phyloP scores from a whole-genome alignment of 1,140 invertebrate species.

The Diorhabda elongata region DNA sequence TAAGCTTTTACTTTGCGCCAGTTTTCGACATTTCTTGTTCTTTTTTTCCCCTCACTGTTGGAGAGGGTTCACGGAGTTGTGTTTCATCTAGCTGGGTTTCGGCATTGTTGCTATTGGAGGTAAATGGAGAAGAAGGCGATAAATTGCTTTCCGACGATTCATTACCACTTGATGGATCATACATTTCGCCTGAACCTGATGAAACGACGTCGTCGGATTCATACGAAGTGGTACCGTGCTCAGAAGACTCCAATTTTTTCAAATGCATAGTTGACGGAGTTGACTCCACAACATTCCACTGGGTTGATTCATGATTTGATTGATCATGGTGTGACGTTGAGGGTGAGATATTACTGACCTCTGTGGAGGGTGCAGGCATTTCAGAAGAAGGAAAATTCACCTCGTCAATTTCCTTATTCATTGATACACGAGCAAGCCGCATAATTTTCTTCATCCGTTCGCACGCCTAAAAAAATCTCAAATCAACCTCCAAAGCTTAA shows the following conservation, averaged over 20 bases:
- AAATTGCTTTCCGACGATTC: not conserved
- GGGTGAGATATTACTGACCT: no score
- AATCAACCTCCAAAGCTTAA: not conserved
- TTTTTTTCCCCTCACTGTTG: slow-evolving; percentile 9
- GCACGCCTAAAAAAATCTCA: no score
- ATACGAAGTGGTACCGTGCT: slow-evolving; percentile 4
- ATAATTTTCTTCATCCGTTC: no score
- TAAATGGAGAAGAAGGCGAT: not conserved
- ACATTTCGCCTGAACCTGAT: slow-evolving; percentile 10
- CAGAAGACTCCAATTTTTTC: slow-evolving; percentile 9
- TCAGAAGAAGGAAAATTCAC: no score
- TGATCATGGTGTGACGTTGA: slow-evolving; percentile 3
- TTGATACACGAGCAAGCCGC: no score
- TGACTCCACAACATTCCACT: not conserved
- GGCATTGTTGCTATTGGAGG: slow-evolving; percentile 7
- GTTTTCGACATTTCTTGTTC: slow-evolving; percentile 8
- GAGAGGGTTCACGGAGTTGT: slow-evolving; percentile 6
- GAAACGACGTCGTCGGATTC: slow-evolving; percentile 6
- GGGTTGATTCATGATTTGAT: not conserved
- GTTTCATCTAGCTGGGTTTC: slow-evolving; percentile 5
- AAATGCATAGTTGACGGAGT: slow-evolving; percentile 1
- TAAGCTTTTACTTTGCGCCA: not conserved
- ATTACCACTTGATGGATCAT: slow-evolving; percentile 7
- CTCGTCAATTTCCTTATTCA: no score
- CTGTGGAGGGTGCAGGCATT: no score